Percentiles rank a stretch among this genome's conserved stretches.
Evolutionary conservation across 2,113 vertebrate species (phyloP).

Genomic region (Toxostoma redivivum): DNA sequence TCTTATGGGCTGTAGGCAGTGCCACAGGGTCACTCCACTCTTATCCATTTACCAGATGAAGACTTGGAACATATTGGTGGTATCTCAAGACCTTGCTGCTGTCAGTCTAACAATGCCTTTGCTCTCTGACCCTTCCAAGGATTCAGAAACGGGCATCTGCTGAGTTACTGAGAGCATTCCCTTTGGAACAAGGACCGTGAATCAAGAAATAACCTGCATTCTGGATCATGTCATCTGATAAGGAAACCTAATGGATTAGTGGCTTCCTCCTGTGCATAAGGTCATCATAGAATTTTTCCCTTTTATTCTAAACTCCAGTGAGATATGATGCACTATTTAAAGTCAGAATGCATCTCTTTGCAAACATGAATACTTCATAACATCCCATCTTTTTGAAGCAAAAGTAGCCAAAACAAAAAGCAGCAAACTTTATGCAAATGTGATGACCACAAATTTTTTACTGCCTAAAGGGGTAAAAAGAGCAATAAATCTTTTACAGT

Average conservation of each 20-base stretch:
- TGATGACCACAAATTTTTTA: not conserved
- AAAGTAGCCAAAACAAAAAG: not conserved
- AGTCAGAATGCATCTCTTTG: not conserved
- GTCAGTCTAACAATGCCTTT: not conserved
- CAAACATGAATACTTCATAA: not conserved
- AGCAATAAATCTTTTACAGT: not conserved
- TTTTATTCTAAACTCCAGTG: not conserved
- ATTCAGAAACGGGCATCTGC: not conserved
- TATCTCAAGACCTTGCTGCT: not conserved
- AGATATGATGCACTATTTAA: not conserved
- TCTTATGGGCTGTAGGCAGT: not conserved
- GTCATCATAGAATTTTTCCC: not conserved
- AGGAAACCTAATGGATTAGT: not conserved
- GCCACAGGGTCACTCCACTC: fast-evolving
- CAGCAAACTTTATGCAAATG: not conserved
- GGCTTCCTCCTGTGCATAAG: not conserved
- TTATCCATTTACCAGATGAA: not conserved
- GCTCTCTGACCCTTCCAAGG: not conserved
- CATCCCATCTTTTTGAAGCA: not conserved
- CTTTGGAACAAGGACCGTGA: not conserved
- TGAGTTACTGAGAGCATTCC: not conserved
- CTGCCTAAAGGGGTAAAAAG: not conserved
- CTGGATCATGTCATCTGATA: not conserved
- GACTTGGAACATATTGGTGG: not conserved
- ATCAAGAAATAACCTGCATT: not conserved